phyloP scores from a whole-genome alignment of 2,888 invertebrate genomes.

The Escarpia spicata region DNA sequence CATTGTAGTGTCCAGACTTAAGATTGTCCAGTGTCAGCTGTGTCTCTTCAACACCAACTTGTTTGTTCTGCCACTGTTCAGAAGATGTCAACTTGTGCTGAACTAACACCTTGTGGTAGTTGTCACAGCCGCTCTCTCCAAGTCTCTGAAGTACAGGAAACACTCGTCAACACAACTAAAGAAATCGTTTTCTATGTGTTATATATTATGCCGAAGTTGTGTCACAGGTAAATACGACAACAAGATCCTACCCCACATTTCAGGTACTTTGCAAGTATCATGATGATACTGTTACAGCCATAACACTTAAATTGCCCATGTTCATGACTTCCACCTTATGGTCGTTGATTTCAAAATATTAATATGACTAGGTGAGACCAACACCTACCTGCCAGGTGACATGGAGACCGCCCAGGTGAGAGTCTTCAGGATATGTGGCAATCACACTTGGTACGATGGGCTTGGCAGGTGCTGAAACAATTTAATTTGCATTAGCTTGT shows the following conservation, averaged over 20 bases:
- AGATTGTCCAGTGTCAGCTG: background rate
- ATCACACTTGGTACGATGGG: background rate
- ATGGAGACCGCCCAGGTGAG: background rate
- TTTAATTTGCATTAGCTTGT: background rate
- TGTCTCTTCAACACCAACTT: background rate
- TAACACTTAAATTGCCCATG: too few species aligned
- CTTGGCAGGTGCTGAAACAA: background rate
- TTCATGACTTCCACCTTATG: too few species aligned
- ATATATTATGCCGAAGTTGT: too few species aligned
- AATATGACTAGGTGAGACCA: too few species aligned
- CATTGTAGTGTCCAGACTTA: background rate
- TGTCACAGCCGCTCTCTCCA: background rate
- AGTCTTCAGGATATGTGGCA: background rate
- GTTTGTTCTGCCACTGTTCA: background rate
- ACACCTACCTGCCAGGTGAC: background rate
- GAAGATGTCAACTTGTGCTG: background rate
- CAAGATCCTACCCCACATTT: too few species aligned
- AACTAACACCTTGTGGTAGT: background rate
- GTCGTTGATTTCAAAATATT: too few species aligned
- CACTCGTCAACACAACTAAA: too few species aligned
- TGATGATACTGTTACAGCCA: too few species aligned
- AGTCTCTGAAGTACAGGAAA: background rate
- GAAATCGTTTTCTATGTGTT: too few species aligned
- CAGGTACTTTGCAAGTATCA: too few species aligned
- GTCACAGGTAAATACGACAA: too few species aligned